phyloP scores from a whole-genome alignment of 2,797 vertebrate species.

The Malurus splendens region DNA sequence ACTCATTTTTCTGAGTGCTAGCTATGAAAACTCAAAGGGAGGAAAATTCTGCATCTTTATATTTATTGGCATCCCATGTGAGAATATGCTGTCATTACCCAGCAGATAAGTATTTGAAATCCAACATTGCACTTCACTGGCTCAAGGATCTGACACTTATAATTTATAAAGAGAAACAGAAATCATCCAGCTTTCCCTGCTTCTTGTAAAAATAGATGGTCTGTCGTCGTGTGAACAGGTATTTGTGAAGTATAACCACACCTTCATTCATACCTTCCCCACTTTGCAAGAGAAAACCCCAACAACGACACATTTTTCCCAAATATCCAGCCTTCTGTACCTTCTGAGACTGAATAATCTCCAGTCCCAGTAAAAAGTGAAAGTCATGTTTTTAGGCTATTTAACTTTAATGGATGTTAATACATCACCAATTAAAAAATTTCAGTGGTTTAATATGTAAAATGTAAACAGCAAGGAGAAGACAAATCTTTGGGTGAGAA shows the following conservation, averaged over 20 bases:
- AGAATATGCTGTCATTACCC: constrained; percentile 19
- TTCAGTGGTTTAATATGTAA: neutral
- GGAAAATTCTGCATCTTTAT: constrained; percentile 20
- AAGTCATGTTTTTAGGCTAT: neutral
- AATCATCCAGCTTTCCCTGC: neutral
- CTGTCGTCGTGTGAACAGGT: neutral
- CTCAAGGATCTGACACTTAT: neutral
- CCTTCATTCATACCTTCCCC: neutral
- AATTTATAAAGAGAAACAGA: neutral
- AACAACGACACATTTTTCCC: neutral
- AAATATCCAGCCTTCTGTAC: neutral
- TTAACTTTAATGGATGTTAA: neutral
- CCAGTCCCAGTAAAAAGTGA: neutral
- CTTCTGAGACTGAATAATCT: neutral
- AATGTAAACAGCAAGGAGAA: neutral
- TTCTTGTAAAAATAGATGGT: neutral
- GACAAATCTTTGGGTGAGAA: neutral
- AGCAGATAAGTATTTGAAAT: constrained; percentile 38
- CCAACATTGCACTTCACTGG: neutral
- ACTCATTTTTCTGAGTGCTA: constrained; percentile 6
- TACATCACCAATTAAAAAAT: neutral
- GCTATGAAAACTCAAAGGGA: constrained; percentile 5
- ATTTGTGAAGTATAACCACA: neutral
- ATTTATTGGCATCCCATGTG: constrained; percentile 36
- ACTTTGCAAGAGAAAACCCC: neutral